A percentile compares a stretch with the other conserved stretches of the same genome.
Conservation (phyloP, 2,113 vertebrate genomes). For the Passer domesticus region DNA sequence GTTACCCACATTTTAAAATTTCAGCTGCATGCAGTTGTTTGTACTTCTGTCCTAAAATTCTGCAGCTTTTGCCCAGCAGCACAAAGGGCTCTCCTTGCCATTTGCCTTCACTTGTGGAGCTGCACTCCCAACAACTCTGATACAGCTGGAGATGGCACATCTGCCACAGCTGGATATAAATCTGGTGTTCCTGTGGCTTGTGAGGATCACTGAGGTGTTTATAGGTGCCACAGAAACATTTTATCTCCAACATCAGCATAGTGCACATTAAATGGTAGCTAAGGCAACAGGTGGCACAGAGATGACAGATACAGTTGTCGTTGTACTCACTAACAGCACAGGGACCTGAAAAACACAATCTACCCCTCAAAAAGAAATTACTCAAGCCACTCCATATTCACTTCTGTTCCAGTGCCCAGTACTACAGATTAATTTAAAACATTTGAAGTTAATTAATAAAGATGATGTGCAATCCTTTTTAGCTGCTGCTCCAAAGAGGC, state of each 20-base stretch:
- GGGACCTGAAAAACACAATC: background rate
- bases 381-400: background rate
- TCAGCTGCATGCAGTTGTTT: background rate
- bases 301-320: background rate
- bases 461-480: background rate
- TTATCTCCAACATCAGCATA: background rate
- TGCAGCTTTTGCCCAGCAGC: background rate
- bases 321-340: background rate
- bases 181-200: background rate
- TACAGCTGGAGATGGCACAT: background rate
- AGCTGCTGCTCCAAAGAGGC: background rate
- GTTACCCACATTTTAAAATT: background rate
- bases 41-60: background rate
- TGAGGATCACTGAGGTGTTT: background rate
- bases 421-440: background rate
- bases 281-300: background rate
- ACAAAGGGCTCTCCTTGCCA: background rate
- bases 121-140: background rate
- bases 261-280: background rate
- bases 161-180: background rate
- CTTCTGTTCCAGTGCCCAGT: background rate
- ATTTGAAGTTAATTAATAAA: background rate
- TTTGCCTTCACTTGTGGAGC: background rate
- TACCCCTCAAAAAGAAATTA: background rate
- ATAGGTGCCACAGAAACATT: background rate